Conservation (phyloP, 2,797 vertebrate genomes). For the Acropternis orthonyx region DNA sequence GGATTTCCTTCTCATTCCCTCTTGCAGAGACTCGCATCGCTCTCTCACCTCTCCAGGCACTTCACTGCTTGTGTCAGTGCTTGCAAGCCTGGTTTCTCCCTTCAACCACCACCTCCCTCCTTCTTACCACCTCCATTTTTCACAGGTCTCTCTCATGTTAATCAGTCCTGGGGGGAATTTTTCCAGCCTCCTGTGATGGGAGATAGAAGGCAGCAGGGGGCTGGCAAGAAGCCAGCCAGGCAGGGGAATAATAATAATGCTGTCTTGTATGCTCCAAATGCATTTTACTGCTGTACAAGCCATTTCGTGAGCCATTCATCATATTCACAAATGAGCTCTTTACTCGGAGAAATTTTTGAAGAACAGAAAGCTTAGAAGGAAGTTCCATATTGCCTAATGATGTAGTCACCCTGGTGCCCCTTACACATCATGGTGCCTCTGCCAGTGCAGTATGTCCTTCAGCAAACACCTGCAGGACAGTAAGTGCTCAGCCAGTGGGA, state of each 20-base stretch:
- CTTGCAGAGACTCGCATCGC: background rate
- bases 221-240: slow-evolving; percentile 1
- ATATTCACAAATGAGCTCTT: background rate
- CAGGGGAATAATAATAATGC: background rate
- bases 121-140: background rate
- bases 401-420: background rate
- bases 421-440: background rate
- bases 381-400: background rate
- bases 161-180: background rate
- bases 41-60: background rate
- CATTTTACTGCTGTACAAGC: background rate
- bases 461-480: background rate
- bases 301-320: background rate
- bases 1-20: background rate
- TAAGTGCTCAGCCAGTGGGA: background rate
- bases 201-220: slow-evolving; percentile 6
- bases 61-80: background rate
- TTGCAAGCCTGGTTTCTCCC: background rate
- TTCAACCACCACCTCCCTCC: background rate
- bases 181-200: background rate
- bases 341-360: background rate
- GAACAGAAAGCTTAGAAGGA: background rate
- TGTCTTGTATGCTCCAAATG: background rate
- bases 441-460: background rate
- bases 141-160: slow-evolving; percentile 3